Evolutionary conservation across 1,140 invertebrate genomes (phyloP), one percentile per base, ranked within the genome.

Genomic region (Pantala flavescens): DNA sequence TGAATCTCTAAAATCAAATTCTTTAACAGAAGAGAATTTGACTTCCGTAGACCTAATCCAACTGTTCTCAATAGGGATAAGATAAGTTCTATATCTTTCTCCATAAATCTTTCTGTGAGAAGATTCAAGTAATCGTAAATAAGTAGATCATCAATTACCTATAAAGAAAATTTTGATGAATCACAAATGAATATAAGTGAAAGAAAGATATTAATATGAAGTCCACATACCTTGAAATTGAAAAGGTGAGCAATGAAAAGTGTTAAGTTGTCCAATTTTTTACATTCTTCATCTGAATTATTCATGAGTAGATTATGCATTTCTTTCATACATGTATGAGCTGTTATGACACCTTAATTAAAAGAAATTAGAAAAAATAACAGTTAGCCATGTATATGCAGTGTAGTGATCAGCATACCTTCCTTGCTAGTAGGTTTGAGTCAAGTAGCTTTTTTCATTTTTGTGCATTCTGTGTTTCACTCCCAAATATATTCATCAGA

Each of bases 61-160:
- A 87, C 80, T 77, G 84, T 85, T 81, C 89, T 90, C 28, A 98
- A 83, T 19, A 95, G 84, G 0, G 92, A 82, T 12, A 97, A 81
- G 78, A 97, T 90, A 55, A 97, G 87, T 79, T 97, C 94, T 12
- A 98, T 89, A 77, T 92, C 89, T 82, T 96, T 96, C 80, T 94
- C 92, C 3, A 84, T 84, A 78, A 93, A 90, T 24, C 84, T 87
- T 7, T 85, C 81, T 0, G 85, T 78, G 0, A 94, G 79, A 74
- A 87, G 87, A 0, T 86, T 80, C 5, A 96, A 84, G n/a, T 96
- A 88, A 82, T 95, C 90, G 82, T 91, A 92, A 0, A 95, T 80
- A 11, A 96, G 83, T 19, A 84, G 3, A 36, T 36, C 28, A 36
- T 36, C 28, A 5, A 36, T 36, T 2, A 36, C 28, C 28, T 36